Percentiles rank a stretch among this genome's conserved stretches.
Conservation (phyloP, 2,888 invertebrate genomes). For the Escarpia spicata region DNA sequence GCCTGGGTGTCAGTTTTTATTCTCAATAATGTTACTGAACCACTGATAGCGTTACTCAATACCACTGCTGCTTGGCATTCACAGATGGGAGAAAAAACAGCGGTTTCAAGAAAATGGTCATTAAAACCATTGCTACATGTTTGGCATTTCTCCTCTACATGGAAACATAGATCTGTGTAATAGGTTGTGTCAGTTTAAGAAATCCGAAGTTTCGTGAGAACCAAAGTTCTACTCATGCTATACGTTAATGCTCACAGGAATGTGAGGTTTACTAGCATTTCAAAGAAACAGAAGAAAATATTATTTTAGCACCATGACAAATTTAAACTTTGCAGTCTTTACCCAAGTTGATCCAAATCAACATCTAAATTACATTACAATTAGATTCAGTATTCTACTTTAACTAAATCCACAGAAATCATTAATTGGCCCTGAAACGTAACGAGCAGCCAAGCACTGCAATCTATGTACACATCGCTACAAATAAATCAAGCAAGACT, state of each 20-base stretch:
- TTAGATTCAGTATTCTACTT: background rate
- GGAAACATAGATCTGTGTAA: background rate
- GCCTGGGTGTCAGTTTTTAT: background rate
- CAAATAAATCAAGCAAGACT: background rate
- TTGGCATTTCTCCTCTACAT: background rate
- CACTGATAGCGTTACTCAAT: background rate
- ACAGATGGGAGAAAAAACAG: background rate
- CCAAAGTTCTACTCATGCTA: background rate
- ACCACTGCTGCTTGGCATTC: background rate
- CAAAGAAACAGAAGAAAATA: background rate
- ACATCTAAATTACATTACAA: background rate
- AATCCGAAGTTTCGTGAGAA: background rate
- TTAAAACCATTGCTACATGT: background rate
- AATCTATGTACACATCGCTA: background rate
- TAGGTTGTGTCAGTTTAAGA: background rate
- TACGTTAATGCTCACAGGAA: background rate
- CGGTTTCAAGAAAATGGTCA: background rate
- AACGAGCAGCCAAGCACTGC: background rate
- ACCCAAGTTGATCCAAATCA: background rate
- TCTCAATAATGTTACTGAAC: slow-evolving; percentile 2
- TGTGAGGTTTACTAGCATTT: background rate
- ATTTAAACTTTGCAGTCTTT: too few species aligned
- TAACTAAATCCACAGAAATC: background rate
- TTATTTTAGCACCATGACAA: background rate
- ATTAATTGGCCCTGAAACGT: background rate